Conservation (phyloP, 2,797 vertebrate genomes). For the Silurus lanzhouensis region DNA sequence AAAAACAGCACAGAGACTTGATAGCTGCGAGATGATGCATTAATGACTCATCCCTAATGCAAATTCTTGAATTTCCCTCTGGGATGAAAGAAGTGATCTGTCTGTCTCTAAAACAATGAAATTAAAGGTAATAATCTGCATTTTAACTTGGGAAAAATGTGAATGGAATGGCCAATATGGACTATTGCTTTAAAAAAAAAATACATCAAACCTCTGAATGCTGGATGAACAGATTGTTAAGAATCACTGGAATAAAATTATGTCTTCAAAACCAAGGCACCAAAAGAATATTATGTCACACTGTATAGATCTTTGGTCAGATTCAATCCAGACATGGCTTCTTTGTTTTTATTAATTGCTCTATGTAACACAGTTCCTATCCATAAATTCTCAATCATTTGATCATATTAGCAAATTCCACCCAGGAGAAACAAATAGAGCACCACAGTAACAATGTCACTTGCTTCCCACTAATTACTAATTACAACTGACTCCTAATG, state of each 20-base stretch:
- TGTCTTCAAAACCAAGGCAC: neutral
- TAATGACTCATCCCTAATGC: neutral
- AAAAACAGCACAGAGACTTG: neutral
- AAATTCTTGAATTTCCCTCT: neutral
- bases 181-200: neutral
- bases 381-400: slow-evolving; percentile 16
- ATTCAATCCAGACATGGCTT: neutral
- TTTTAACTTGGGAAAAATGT: neutral
- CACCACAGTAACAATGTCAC: neutral
- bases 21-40: neutral
- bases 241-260: neutral
- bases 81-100: no score
- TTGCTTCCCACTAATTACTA: slow-evolving; percentile 22
- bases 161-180: neutral
- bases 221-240: neutral
- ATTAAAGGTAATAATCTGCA: neutral
- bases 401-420: slow-evolving; percentile 24
- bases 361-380: neutral
- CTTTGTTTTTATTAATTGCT: neutral
- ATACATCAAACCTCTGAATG: neutral
- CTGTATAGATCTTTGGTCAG: neutral
- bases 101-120: no score
- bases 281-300: neutral
- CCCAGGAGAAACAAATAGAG: slow-evolving; percentile 3
- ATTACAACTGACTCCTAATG: slow-evolving; percentile 10